Evolutionary conservation across 2,888 invertebrate genomes (phyloP).

Genomic region (Emesis furor): DNA sequence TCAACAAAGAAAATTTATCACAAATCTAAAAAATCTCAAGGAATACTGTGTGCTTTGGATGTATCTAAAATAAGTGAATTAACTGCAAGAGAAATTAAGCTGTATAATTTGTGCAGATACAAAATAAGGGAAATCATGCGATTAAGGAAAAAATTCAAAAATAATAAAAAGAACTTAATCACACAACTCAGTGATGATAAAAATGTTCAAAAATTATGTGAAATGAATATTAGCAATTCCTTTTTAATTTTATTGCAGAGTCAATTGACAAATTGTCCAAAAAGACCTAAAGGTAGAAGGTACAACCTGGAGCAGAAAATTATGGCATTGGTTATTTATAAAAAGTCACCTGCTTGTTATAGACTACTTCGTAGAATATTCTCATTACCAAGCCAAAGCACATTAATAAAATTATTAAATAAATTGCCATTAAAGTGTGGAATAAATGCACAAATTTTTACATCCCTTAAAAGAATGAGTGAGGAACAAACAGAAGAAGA

Average conservation of each 20-base stretch:
- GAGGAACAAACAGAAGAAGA: neutral
- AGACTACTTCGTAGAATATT: neutral
- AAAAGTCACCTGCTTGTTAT: neutral
- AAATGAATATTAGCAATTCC: slow-evolving; percentile 22
- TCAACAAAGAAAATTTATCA: neutral
- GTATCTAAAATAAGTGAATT: slow-evolving; percentile 90
- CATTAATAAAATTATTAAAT: neutral
- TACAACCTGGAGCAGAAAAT: neutral
- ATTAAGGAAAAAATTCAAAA: neutral
- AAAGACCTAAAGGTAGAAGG: neutral
- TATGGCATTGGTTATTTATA: neutral
- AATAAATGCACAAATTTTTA: neutral
- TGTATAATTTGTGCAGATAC: slow-evolving; percentile 1
- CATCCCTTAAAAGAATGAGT: neutral
- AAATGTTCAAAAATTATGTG: neutral
- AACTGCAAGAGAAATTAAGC: slow-evolving; percentile 5
- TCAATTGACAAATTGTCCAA: slow-evolving; percentile 2
- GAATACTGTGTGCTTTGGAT: neutral
- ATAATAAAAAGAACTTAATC: neutral
- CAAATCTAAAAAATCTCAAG: neutral
- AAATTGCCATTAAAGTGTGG: neutral
- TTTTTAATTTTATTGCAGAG: neutral
- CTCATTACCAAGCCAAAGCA: neutral
- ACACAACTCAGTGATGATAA: neutral
- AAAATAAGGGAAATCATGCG: neutral